A percentile compares a stretch with the other conserved stretches of the same genome.
Evolutionary conservation across 30 jellyfish, hydroid and myxozoan genomes (phyloP).

Genomic region (Nemopilema nomurai): DNA sequence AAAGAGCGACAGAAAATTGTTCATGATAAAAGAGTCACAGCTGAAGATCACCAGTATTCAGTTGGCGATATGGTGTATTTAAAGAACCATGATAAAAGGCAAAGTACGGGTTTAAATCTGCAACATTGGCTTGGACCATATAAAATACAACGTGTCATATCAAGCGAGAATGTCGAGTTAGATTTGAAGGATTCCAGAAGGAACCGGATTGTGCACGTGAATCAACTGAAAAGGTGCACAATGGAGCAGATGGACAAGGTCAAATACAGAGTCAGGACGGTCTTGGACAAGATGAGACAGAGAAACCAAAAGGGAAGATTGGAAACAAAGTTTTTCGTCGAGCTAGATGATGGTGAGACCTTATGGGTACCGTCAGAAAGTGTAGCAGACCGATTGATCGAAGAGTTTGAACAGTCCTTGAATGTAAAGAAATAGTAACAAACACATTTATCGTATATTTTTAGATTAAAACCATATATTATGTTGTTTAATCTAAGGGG

Average conservation of each 20-base stretch:
- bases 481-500: neutral
- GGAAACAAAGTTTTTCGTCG: neutral
- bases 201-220: neutral
- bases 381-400: neutral
- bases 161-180: constrained; percentile 3
- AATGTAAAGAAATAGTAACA: neutral
- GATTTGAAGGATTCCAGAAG: neutral
- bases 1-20: constrained; percentile 14
- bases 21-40: constrained; percentile 23
- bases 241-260: neutral
- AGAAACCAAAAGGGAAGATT: neutral
- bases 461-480: neutral
- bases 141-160: neutral
- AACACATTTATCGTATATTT: neutral
- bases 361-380: neutral
- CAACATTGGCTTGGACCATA: constrained; percentile 19
- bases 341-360: neutral
- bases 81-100: neutral
- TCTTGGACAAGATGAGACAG: neutral
- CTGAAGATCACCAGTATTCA: neutral
- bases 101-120: constrained; percentile 1
- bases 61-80: constrained; percentile 33
- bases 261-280: neutral
- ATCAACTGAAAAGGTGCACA: neutral
- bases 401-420: neutral